A percentile compares a stretch with the other conserved stretches of the same genome.
Conservation (phyloP, 2,113 vertebrate species). For the Takifugu bimaculatus region DNA sequence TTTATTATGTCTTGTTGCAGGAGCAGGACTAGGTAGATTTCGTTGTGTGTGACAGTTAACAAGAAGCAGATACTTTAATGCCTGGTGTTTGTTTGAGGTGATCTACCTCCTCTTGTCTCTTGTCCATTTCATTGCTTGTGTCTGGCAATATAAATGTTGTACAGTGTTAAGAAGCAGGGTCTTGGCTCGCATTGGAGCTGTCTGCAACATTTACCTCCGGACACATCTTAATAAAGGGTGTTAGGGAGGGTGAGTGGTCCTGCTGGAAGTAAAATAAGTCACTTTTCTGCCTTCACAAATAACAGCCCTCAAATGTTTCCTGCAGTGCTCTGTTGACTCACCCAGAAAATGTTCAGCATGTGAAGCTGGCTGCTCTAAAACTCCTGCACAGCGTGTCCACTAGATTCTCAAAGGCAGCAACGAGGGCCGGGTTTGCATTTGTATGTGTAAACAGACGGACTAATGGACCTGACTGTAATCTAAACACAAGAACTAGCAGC, state of each 20-base stretch:
- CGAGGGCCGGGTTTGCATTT: constrained; percentile 21
- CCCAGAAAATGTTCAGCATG: constrained; percentile 51
- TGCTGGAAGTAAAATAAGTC: not conserved
- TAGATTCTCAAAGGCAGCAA: constrained; percentile 51
- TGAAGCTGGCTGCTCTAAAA: constrained; percentile 41
- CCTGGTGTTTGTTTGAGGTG: constrained; percentile 20
- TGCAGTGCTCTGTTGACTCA: constrained; percentile 23
- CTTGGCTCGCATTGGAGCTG: not conserved
- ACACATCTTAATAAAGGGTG: too few species aligned
- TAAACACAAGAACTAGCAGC: constrained; percentile 62
- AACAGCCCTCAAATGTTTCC: constrained; percentile 16
- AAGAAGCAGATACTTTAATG: constrained; percentile 32
- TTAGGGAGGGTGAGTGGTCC: too few species aligned
- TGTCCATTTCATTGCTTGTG: constrained; percentile 1
- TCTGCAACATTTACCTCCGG: not conserved
- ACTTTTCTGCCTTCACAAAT: not conserved
- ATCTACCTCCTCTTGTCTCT: constrained; percentile 12
- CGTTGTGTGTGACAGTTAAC: constrained; percentile 21
- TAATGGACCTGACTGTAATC: constrained; percentile 64
- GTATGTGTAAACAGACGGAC: constrained; percentile 52
- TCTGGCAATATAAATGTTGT: constrained; percentile 1
- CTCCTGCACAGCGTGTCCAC: constrained; percentile 44
- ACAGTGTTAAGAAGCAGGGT: not conserved
- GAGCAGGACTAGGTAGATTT: not conserved
- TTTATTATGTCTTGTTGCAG: constrained; percentile 7